These are phyloP conservation scores for Scelioninae gen. 1 DNA, from an alignment of 2,888 invertebrate species.

Conservation along the genomic window DNA sequence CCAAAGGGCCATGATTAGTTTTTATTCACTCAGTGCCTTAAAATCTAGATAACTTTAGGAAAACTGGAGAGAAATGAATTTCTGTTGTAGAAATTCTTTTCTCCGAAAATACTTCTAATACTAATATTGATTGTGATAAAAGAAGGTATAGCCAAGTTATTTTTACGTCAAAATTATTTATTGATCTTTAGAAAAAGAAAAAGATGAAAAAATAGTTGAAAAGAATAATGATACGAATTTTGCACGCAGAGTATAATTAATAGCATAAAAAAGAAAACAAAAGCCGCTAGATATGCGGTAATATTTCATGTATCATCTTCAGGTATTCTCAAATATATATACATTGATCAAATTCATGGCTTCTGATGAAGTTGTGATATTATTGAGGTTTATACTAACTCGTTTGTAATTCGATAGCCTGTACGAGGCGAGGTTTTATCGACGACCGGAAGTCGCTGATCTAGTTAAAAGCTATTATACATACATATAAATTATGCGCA, in stretches of 20 bases:
- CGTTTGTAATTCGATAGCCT: conserved; percentile 69
- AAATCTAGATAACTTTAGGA: conserved; percentile 8
- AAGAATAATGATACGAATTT: conserved; percentile 35
- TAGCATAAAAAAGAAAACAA: conserved; percentile 54
- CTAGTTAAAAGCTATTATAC: conserved; percentile 70
- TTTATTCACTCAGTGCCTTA: conserved; percentile 59
- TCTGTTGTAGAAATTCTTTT: conserved; percentile 7
- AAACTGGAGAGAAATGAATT: not conserved
- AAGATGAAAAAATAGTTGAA: conserved; percentile 13
- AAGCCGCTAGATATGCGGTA: conserved; percentile 30
- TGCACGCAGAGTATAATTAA: conserved; percentile 35
- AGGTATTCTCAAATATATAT: conserved; percentile 56
- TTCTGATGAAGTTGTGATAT: conserved; percentile 67
- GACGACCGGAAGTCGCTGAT: conserved; percentile 70
- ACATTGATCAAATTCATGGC: conserved; percentile 62
- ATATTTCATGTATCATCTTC: conserved; percentile 65
- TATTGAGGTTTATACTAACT: conserved; percentile 69
- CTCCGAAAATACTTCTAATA: conserved; percentile 10
- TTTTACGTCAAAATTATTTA: conserved; percentile 38
- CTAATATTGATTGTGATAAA: conserved; percentile 18
- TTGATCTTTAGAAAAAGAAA: conserved; percentile 31
- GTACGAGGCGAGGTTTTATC: conserved; percentile 66
- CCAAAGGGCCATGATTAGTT: conserved; percentile 61
- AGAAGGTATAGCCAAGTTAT: conserved; percentile 13
- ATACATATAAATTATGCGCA: conserved; percentile 69